These are phyloP conservation scores for Aythya fuligula DNA, from an alignment of 2,797 vertebrate species.

Conservation along the genomic window DNA sequence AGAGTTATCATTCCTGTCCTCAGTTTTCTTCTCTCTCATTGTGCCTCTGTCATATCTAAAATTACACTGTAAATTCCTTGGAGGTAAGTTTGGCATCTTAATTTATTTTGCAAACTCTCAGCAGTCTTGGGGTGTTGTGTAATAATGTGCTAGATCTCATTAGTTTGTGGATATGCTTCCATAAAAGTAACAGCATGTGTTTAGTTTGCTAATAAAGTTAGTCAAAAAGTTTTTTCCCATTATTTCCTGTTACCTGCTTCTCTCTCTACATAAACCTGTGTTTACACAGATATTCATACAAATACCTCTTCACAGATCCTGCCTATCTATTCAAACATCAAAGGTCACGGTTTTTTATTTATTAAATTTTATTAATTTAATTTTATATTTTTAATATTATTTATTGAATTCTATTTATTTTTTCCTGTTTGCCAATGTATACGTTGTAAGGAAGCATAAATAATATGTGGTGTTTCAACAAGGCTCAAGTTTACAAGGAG, in stretches of 20 bases:
- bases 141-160: not conserved
- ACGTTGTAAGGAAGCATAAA: not conserved
- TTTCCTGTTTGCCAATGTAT: not conserved
- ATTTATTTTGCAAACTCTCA: conserved; percentile 2
- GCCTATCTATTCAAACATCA: not conserved
- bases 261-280: not conserved
- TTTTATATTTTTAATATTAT: no score
- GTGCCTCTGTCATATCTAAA: not conserved
- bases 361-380: no score
- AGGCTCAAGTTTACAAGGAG: not conserved
- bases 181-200: not conserved
- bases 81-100: not conserved
- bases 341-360: not conserved
- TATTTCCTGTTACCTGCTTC: not conserved
- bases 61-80: not conserved
- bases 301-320: not conserved
- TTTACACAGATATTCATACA: not conserved
- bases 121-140: not conserved
- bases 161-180: not conserved
- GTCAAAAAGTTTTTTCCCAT: not conserved
- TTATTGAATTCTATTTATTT: not conserved
- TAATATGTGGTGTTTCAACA: not conserved
- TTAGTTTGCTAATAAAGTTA: not conserved
- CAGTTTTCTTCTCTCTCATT: not conserved
- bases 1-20: not conserved